Conservation (phyloP, 2,797 vertebrate genomes). For the Alosa sapidissima region DNA sequence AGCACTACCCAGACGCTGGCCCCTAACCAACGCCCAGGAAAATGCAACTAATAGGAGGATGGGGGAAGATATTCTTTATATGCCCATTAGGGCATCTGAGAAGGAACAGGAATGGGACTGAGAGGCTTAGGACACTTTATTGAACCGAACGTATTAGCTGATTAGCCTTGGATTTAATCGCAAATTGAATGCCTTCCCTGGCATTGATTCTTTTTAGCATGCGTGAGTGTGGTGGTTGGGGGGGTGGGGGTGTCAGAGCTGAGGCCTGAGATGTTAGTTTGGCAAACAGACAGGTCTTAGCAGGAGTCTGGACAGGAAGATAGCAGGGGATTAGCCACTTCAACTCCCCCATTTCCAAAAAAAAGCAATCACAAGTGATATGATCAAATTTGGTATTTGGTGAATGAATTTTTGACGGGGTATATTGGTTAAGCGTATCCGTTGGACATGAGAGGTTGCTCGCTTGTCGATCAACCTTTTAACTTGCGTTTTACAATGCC, state of each 20-base stretch:
- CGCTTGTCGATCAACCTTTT: neutral
- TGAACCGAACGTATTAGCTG: slow-evolving; percentile 66
- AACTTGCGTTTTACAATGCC: neutral
- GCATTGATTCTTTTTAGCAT: slow-evolving; percentile 59
- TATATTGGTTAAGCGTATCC: neutral
- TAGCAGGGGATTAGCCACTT: neutral
- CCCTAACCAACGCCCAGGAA: neutral
- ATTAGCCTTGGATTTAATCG: slow-evolving; percentile 64
- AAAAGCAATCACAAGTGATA: neutral
- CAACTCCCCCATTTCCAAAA: neutral
- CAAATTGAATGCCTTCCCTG: slow-evolving; percentile 65
- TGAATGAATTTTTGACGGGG: neutral
- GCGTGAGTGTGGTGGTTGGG: neutral
- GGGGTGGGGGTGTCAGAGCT: slow-evolving; percentile 24
- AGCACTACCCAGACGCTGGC: slow-evolving; percentile 10
- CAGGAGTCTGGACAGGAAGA: slow-evolving; percentile 12
- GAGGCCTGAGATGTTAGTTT: slow-evolving; percentile 44
- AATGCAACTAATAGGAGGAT: slow-evolving; percentile 45
- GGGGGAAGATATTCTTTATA: slow-evolving; percentile 50
- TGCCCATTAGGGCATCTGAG: slow-evolving; percentile 50
- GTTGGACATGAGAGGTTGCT: neutral
- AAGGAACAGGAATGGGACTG: slow-evolving; percentile 31
- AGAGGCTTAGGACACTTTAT: slow-evolving; percentile 51
- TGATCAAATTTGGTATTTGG: neutral
- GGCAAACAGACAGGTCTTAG: slow-evolving; percentile 34